Evolutionary conservation across 2,888 invertebrate species (phyloP).

Genomic region (Ptychoptera albimana): DNA sequence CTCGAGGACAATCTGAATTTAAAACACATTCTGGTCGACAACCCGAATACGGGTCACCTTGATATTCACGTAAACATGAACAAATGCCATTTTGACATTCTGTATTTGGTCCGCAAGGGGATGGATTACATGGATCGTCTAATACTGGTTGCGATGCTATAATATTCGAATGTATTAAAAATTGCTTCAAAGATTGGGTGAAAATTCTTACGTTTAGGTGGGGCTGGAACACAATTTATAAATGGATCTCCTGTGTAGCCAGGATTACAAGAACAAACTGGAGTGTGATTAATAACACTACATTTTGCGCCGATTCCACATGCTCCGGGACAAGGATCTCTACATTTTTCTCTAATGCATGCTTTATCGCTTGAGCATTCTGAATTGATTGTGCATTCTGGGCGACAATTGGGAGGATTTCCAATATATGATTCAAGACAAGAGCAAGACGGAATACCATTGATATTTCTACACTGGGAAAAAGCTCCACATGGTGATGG

Average conservation of each 20-base stretch:
- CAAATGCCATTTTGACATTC: conserved; percentile 53
- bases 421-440: conserved; percentile 50
- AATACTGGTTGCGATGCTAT: conserved; percentile 27
- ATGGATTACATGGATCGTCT: conserved; percentile 50
- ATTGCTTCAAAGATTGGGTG: no score
- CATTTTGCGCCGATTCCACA: conserved; percentile 48
- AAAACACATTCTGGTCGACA: conserved; percentile 56
- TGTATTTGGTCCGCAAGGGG: conserved; percentile 54
- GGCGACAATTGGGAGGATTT: conserved; percentile 52
- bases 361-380: conserved; percentile 53
- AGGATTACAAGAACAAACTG: conserved; percentile 46
- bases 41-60: conserved; percentile 46
- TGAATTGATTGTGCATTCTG: conserved; percentile 52
- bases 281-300: conserved; percentile 47
- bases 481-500: conserved; percentile 63
- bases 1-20: conserved; percentile 45
- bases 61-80: conserved; percentile 44
- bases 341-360: conserved; percentile 54
- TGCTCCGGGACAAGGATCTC: conserved; percentile 55
- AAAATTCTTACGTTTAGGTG: conserved; percentile 1
- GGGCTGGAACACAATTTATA: conserved; percentile 42
- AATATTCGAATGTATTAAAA: conserved; percentile 31
- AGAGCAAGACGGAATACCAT: conserved; percentile 45
- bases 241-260: conserved; percentile 51
- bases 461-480: conserved; percentile 46